These are phyloP conservation scores for Desoria tigrina DNA, from an alignment of 2,888 invertebrate genomes.

Conservation along the genomic window DNA sequence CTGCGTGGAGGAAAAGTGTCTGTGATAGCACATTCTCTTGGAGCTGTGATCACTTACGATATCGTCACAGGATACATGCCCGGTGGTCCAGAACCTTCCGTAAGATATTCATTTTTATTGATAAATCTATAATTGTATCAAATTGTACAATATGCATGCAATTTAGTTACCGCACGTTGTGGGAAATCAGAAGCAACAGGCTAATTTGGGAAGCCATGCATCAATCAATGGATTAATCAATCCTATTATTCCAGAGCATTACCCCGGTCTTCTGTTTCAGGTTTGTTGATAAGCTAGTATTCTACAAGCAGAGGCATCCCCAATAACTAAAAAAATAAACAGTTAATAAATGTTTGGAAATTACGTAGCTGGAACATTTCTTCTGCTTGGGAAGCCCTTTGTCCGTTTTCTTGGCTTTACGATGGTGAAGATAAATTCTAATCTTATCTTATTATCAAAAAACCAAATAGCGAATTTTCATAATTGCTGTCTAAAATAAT, in stretches of 20 bases:
- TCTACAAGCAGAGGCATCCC: too few relatives aligned
- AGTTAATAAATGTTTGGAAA: constrained; percentile 48
- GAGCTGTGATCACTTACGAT: constrained; percentile 67
- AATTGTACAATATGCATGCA: too few relatives aligned
- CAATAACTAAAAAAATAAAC: not conserved
- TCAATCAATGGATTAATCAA: not conserved
- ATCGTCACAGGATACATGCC: constrained; percentile 63
- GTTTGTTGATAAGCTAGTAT: not conserved
- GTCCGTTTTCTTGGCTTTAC: constrained; percentile 67
- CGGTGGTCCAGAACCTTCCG: constrained; percentile 1
- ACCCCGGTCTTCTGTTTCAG: constrained; percentile 20
- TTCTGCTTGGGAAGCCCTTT: constrained; percentile 69
- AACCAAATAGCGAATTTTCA: too few relatives aligned
- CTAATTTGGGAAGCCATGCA: not conserved
- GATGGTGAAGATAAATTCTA: too few relatives aligned
- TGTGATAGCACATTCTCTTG: constrained; percentile 59
- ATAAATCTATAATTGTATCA: too few relatives aligned
- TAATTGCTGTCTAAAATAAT: too few relatives aligned
- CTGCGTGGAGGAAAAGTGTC: constrained; percentile 64
- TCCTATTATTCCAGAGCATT: not conserved
- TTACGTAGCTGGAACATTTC: constrained; percentile 67
- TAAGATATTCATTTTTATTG: not conserved
- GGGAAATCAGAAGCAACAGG: not conserved
- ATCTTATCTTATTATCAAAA: too few relatives aligned
- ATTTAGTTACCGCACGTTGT: too few relatives aligned